Base-by-base conservation (phyloP, 2,797 vertebrate species). In the Acanthis flammea region DNA sequence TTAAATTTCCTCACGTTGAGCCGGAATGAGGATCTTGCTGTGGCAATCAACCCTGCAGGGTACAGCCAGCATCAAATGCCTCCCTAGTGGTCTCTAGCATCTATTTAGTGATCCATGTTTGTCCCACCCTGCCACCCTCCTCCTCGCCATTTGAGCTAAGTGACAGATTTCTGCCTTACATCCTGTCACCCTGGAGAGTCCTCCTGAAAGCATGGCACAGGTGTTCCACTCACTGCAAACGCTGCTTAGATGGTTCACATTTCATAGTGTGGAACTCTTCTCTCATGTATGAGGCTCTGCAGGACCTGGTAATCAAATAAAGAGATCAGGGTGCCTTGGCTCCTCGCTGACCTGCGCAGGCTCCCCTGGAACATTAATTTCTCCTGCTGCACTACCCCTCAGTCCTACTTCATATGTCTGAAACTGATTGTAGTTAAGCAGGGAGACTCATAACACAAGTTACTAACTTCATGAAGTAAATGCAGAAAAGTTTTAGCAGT, bases 271-370 rank as follows among this genome's bases (percentile, higher is more conserved):
- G 47, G 53, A 83, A 41, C 25, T 53, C 6, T 1, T 14, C 37
- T 57, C 19, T 72, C 0, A 0, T 5, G 7, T 35, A 15, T 0
- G 2, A 86, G 37, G 15, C 24, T 58, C 42, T 88, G 22, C 31
- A 51, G 76, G 37, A 83, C 8, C 37, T 23, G 65, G 19, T 41
- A 73, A 41, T 19, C 6, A 41, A 74, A 53, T 28, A 13, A 58
- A 47, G 27, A 0, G 0, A 15, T 28, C 6, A 77, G 7, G 9
- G 8, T 50, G n/a, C 23, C 62, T 31, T 23, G 8, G 7, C 19
- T 84, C 42, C 71, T 37, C 11, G 57, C 37, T 11, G 53, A 45
- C 31, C 37, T 65, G 6, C 42, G 57, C n/a, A 28, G 8, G 33
- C 39, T 19, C 41, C 24, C 31, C 50, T 63, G 60, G 47, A 67